Percentiles rank a stretch among this genome's conserved stretches.
phyloP scores from a whole-genome alignment of 2,888 invertebrate genomes.

The Xylocampa areola region DNA sequence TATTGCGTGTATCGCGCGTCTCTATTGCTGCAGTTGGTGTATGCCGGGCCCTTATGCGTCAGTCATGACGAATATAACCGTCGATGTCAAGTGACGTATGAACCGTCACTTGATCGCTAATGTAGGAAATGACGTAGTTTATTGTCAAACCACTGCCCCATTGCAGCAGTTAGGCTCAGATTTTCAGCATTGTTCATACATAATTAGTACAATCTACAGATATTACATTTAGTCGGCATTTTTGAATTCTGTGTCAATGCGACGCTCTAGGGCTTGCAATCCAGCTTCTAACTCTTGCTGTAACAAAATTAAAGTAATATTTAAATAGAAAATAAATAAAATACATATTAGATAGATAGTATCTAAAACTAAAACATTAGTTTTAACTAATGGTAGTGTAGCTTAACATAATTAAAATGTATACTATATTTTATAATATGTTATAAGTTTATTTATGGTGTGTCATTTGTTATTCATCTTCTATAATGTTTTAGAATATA shows the following conservation, averaged over 20 bases:
- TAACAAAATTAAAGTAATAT: conserved; percentile 34
- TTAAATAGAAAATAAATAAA: conserved; percentile 10
- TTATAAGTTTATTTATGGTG: no score
- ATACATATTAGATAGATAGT: neutral
- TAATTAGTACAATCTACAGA: neutral
- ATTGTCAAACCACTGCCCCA: conserved; percentile 1
- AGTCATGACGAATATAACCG: conserved; percentile 1
- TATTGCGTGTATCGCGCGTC: neutral
- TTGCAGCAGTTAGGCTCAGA: conserved; percentile 5
- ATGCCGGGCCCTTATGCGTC: neutral
- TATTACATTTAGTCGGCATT: conserved; percentile 68
- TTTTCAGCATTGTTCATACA: neutral
- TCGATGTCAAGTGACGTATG: neutral
- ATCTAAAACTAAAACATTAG: neutral
- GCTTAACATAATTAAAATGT: no score
- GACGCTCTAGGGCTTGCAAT: conserved; percentile 77
- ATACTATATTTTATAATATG: no score
- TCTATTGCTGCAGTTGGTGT: neutral
- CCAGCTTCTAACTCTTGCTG: conserved; percentile 80
- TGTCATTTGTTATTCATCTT: no score
- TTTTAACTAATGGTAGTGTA: no score
- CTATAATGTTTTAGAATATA: no score
- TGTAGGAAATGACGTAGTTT: conserved; percentile 8
- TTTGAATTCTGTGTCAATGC: conserved; percentile 82
- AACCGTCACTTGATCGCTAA: neutral